Conservation (phyloP, 2,888 invertebrate species). For the Dermolepida albohirtum region DNA sequence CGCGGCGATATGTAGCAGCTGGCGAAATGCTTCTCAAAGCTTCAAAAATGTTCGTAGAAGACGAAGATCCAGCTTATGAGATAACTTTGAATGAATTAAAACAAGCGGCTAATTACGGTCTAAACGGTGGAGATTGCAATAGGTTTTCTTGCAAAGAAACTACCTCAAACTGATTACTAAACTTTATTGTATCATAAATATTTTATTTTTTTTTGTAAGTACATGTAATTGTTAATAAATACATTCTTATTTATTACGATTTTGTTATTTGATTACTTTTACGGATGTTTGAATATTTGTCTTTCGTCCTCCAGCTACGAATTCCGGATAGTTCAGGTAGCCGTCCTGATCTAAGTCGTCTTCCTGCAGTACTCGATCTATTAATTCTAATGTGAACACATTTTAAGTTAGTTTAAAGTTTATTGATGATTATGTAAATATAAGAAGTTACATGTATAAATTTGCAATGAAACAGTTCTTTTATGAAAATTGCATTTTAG, state of each 20-base stretch:
- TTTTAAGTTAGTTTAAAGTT: no score
- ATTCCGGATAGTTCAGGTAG: conserved; percentile 87
- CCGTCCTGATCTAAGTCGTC: conserved; percentile 91
- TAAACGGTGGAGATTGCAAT: conserved; percentile 57
- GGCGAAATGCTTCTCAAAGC: conserved; percentile 82
- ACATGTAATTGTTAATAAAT: conserved; percentile 23
- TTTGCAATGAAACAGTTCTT: no score
- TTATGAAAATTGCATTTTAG: no score
- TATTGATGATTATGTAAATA: neutral
- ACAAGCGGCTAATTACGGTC: conserved; percentile 58
- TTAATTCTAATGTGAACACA: conserved; percentile 73
- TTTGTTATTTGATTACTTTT: conserved; percentile 44
- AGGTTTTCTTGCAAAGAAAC: conserved; percentile 55
- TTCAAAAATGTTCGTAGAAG: conserved; percentile 70
- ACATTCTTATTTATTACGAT: conserved; percentile 18
- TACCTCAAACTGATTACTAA: conserved; percentile 13
- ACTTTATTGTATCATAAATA: conserved; percentile 28
- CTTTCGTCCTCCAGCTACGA: conserved; percentile 64
- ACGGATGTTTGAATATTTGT: conserved; percentile 47
- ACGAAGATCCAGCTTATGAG: conserved; percentile 70
- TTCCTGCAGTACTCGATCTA: conserved; percentile 84
- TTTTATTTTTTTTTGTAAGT: neutral
- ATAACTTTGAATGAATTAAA: conserved; percentile 59
- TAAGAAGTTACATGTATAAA: no score
- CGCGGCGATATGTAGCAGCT: conserved; percentile 80